Base-by-base conservation (phyloP, 2,797 vertebrate genomes). In the Aphelocoma californica region DNA sequence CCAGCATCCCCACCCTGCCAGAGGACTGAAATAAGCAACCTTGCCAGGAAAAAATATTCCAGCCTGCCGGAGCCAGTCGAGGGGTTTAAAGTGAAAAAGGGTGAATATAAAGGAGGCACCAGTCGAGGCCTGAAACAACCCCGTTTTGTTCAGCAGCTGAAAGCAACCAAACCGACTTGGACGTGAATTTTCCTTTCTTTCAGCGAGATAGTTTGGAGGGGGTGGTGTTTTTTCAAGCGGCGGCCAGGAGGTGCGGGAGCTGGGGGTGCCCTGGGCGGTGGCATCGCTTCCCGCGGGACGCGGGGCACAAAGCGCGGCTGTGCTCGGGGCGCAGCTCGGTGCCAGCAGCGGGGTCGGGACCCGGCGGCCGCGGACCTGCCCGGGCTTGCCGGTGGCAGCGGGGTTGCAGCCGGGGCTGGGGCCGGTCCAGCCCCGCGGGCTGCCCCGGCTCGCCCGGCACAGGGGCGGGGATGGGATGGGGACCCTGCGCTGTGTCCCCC, bases 331-430 rank as follows among this genome's bases (percentile, higher is more conserved):
- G 4, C 31, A 56, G 70, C 31, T 2, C 7, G 3, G 65, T 54
- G 80, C 81, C 85, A 91, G 77, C 20, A 74, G 53, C 10, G 86
- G 78, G 94, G 95, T 91, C 90, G 4, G 62, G 66, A 79, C 96
- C 92, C 21, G 64, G 94, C 84, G 79, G 60, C 5, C 15, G 90
- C 65, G 15, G 96, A 92, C 97, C 81, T 98, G 98, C 93, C 98
- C 14, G 10, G 98, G 91, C 98, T 96, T 92, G 98, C 93, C 96
- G 4, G 40, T 19, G 48, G 34, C 38, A 81, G 81, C 19, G 4
- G 88, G 91, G 69, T 4, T 66, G 26, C 40, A 42, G 70, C 75
- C 42, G 8, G 9, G 45, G 85, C 70, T 80, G 88, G 86, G 78
- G 85, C 84, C 67, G 67, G 21, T 82, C 91, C 89, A 79, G 53